Conservation (phyloP, 2,888 invertebrate genomes). For the Melitaea athalia region DNA sequence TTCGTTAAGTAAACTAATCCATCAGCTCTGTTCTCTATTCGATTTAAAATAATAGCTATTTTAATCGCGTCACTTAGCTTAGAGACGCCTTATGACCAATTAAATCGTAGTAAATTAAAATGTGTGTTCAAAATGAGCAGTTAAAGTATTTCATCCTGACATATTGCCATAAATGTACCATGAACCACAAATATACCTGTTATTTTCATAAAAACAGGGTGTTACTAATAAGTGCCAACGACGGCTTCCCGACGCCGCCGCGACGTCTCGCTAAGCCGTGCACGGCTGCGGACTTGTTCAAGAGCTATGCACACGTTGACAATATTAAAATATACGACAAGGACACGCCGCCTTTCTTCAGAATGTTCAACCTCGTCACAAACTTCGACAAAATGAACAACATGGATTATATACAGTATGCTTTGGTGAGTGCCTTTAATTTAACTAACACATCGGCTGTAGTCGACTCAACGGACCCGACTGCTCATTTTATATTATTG, state of each 20-base stretch:
- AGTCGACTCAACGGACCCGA: constrained; percentile 9
- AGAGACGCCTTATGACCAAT: too few species aligned
- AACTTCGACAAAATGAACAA: constrained; percentile 86
- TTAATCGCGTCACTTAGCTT: too few species aligned
- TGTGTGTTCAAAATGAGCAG: too few species aligned
- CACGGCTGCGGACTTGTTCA: constrained; percentile 61
- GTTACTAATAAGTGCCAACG: constrained; percentile 77
- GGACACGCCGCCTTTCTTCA: constrained; percentile 79
- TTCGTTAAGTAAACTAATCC: too few species aligned
- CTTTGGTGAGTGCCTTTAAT: constrained; percentile 81
- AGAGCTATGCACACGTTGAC: constrained; percentile 59
- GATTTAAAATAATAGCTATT: too few species aligned
- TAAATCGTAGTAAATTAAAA: too few species aligned
- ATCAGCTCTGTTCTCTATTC: too few species aligned
- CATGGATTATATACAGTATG: constrained; percentile 87
- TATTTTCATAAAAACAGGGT: constrained; percentile 64
- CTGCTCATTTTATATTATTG: too few species aligned
- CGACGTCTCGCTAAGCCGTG: constrained; percentile 42
- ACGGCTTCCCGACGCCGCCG: constrained; percentile 61
- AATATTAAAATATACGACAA: constrained; percentile 65
- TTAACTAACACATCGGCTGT: constrained; percentile 3
- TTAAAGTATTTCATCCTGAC: too few species aligned
- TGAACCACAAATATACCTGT: background rate
- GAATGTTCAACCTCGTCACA: constrained; percentile 87
- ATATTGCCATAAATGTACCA: too few species aligned